Evolutionary conservation across 2,113 vertebrate species (phyloP).

Genomic region (Seriola dumerili): DNA sequence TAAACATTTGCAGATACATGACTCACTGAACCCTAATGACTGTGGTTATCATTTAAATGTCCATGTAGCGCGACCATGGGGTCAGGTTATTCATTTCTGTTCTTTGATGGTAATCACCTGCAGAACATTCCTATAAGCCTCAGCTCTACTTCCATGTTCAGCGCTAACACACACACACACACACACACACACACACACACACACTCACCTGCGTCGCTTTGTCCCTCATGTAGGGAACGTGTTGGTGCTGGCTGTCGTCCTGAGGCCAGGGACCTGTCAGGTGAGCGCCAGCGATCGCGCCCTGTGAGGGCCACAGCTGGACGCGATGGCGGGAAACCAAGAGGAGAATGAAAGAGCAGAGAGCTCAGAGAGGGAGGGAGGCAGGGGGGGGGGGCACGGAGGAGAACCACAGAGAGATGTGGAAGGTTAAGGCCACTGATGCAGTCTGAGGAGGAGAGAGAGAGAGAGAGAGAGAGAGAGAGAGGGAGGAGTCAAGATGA

Average conservation of each 20-base stretch:
- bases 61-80: no score
- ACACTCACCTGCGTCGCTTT: conserved; percentile 94
- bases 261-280: conserved; percentile 98
- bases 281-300: conserved; percentile 92
- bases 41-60: no score
- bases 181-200: no score
- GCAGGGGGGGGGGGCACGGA: not conserved
- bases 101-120: no score
- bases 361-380: conserved; percentile 68
- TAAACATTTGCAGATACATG: no score
- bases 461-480: conserved; percentile 17
- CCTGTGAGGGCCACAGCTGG: conserved; percentile 92
- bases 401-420: conserved; percentile 40
- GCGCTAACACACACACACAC: no score
- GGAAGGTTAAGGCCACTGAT: conserved; percentile 66
- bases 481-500: not conserved
- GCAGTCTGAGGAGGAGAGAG: conserved; percentile 52
- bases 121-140: no score
- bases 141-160: no score
- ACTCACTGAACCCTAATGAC: no score
- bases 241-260: conserved; percentile 90
- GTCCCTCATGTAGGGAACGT: conserved; percentile 95
- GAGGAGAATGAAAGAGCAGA: conserved; percentile 69
- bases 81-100: no score
- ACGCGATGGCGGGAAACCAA: conserved; percentile 77